Evolutionary conservation across 2,797 vertebrate species (phyloP), one percentile per base, ranked within the genome.

Genomic region (Scarus forsteni): DNA sequence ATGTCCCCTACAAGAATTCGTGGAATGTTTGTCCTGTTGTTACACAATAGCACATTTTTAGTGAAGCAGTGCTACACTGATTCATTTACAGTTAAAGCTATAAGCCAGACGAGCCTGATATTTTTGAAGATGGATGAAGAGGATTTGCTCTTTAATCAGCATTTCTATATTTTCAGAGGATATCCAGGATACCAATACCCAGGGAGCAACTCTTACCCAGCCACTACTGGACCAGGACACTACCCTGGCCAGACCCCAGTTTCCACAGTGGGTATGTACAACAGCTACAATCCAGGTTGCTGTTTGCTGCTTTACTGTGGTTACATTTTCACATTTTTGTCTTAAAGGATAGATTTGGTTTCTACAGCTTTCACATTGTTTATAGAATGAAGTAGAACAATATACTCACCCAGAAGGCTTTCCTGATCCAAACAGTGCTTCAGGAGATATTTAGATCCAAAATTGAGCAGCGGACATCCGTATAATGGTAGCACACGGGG

Each of bases 121-220:
- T 38, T 10, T 66, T 64, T 43, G 1, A 8, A 48, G 71, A 34
- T 52, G 10, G 5, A 27, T 13, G 7, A 9, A 1, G 73, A 60
- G 9, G 0, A 16, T 34, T 13, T 11, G 6, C 4, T 38, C 0
- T 56, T 50, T 65, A 9, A 18, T 76, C 3, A 53, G 63, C 27
- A 10, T 70, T 14, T 52, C 42, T 44, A 38, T 39, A 19, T 75
- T 85, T 89, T n/a, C 85, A 94, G 94, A 78, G 96, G 96, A 80
- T 99, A 96, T 86, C 95, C 96, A 48, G 94, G 83, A 81, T 99
- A 96, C 83, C 94, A 96, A 77, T 99, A 96, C 45, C 94, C 96
- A 64, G 88, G 94, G 68, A 94, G 95, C 45, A 96, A 95, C 84
- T 92, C 94, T 2, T 99, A 97, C 80, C 96, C 98, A 85, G 90